These are phyloP conservation scores for Heliconius cydno DNA, from an alignment of 2,888 invertebrate genomes.

Conservation along the genomic window DNA sequence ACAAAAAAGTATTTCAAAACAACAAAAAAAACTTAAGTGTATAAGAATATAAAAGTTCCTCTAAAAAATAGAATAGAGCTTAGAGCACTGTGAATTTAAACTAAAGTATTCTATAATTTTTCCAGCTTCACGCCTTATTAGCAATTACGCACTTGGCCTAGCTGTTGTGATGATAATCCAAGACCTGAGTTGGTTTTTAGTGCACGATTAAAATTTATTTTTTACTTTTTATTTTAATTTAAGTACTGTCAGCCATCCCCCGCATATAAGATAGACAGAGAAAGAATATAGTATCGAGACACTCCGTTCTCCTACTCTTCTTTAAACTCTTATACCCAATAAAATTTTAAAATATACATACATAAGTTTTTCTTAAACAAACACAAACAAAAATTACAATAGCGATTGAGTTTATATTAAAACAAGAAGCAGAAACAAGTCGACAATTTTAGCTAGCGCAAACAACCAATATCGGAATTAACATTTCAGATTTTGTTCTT, in stretches of 20 bases:
- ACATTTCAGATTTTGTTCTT: constrained; percentile 23
- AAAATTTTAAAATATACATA: not conserved
- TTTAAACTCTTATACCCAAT: not conserved
- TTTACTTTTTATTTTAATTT: no score
- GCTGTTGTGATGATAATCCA: not conserved
- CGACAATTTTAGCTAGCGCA: constrained; percentile 21
- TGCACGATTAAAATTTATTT: no score
- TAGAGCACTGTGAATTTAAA: not conserved
- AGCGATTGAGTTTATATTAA: not conserved
- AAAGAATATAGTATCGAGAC: not conserved
- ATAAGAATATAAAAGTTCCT: not conserved
- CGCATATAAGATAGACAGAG: no score
- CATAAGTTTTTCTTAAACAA: not conserved
- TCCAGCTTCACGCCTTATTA: constrained; percentile 1
- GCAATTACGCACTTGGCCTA: constrained; percentile 1
- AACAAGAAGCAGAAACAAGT: constrained; percentile 6
- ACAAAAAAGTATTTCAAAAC: not conserved
- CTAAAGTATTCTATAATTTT: not conserved
- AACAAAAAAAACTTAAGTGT: not conserved
- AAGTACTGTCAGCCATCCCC: no score
- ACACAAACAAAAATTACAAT: not conserved
- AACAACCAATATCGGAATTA: constrained; percentile 26
- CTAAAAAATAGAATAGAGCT: not conserved
- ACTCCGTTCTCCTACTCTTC: not conserved
- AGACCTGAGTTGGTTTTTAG: not conserved